Evolutionary conservation across 2,888 invertebrate species (phyloP), one percentile per base, ranked within the genome.

Genomic region (Caenorhabditis sp.): DNA sequence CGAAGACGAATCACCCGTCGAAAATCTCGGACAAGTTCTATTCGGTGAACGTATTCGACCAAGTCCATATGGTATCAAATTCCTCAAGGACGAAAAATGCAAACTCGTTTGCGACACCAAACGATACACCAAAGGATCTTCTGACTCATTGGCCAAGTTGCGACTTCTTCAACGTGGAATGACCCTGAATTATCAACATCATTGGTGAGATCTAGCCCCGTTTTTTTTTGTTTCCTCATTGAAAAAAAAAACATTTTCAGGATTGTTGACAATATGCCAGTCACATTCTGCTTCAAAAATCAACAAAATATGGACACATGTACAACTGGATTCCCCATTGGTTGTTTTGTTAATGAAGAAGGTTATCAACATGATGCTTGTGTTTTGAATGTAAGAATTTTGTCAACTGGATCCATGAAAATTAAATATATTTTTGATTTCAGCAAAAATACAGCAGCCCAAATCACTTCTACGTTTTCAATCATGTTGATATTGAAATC

Each of bases 41-140:
- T 97, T 99, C 89, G 99, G 99, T n/a, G 97, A 99, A 90, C 91
- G 99, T 85, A 97, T 99, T 87, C 91, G 95, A 63, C 94, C 96
- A 0, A 96, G 97, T 62, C 93, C 93, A 0, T 99, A 97, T 87
- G 92, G 92, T 92, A 88, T 92, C 52, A 91, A 92, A 82, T 97
- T 97, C 89, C 90, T 93, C 82, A 92, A 93, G 87, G 90, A 93
- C 50, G 93, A 88, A 57, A 83, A 83, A 21, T 91, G 91, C 80
- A 82, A 84, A 31, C 64, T 78, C 20, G 87, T 90, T 1, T 91
- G 91, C 87, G 90, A 89, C 0, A 70, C 82, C 21, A 95, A 92
- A 88, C 90, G 87, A 0, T 97, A 97, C 87, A 31, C 49, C 8
- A 23, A 91, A 0, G 91, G 91, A 0, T 91, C 92, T 79, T 66